A percentile compares a stretch with the other conserved stretches of the same genome.
Evolutionary conservation across 2,888 invertebrate genomes (phyloP).

Genomic region (Drosophila diplacantha): DNA sequence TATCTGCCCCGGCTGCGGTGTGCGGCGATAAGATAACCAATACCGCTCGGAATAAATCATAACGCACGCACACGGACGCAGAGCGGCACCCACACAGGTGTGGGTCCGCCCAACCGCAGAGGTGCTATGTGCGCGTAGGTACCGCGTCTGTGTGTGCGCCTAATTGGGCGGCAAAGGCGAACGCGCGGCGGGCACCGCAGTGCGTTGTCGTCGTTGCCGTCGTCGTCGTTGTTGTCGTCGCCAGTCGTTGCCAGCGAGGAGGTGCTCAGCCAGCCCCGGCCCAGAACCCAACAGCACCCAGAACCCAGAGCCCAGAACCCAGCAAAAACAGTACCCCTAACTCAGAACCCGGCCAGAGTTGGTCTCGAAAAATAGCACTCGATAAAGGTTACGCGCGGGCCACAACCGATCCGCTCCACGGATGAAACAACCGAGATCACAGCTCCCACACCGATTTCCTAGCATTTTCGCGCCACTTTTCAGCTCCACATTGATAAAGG

Average conservation of each 20-base stretch:
- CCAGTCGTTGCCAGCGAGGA: conserved; percentile 32
- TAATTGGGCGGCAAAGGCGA: conserved; percentile 71
- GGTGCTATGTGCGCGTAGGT: conserved; percentile 42
- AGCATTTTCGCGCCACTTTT: conserved; percentile 25
- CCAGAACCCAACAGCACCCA: conserved; percentile 31
- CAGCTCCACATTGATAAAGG: conserved; percentile 6
- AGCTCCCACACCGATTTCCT: conserved; percentile 21
- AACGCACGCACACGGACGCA: conserved; percentile 44
- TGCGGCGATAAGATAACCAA: conserved; percentile 75
- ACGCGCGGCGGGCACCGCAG: conserved; percentile 64
- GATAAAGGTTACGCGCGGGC: conserved; percentile 52
- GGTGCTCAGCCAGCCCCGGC: conserved; percentile 40
- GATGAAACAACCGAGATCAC: conserved; percentile 18
- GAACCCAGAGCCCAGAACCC: conserved; percentile 8
- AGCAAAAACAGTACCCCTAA: conserved; percentile 1
- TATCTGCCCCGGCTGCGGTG: conserved; percentile 26
- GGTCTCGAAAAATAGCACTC: conserved; percentile 65
- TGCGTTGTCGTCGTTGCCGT: conserved; percentile 61
- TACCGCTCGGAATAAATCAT: conserved; percentile 65
- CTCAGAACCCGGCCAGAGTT: conserved; percentile 48
- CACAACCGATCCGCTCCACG: conserved; percentile 52
- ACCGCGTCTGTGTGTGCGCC: conserved; percentile 55
- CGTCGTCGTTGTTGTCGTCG: conserved; percentile 56
- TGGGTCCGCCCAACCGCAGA: conserved; percentile 46
- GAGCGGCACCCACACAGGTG: conserved; percentile 34